Evolutionary conservation across 2,113 vertebrate species (phyloP), one percentile per base, ranked within the genome.

Genomic region (Apus apus): DNA sequence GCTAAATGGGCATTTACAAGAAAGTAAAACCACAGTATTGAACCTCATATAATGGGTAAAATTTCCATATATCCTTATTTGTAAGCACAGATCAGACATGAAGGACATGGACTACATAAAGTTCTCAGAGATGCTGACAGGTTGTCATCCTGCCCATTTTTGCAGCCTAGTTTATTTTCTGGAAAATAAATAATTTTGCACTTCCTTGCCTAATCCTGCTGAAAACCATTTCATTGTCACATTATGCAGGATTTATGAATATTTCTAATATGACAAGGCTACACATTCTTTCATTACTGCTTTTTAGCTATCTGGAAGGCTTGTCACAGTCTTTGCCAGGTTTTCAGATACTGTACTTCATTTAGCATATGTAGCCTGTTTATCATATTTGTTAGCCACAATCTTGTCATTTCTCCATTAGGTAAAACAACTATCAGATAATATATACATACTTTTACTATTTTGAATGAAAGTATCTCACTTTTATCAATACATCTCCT

Each of bases 151-250:
- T 84, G 60, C 34, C 50, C 53, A 56, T 22, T 54, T 83, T 8
- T 85, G 56, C 19, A 65, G 15, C n/a, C 36, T 81, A 54, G 11
- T 81, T 86, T 91, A 65, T 87, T 84, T 93, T 74, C 50, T 30
- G 27, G 20, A 67, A 87, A 93, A 93, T 40, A 93, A 89, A 89
- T 67, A 60, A 72, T 61, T 92, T 82, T 81, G 20, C 3, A 7
- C 25, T 88, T 74, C 51, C 51, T 77, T 60, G 29, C 27, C 57
- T 92, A 94, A 93, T 92, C 85, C 71, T 22, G 22, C 51, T 90
- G 76, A 27, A 92, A 95, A 76, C n/a, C 56, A 80, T 92, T 86
- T 89, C 79, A 48, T 40, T 89, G 89, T 86, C 68, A 87, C 64
- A 89, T 90, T 70, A 87, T 50, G 66, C 70, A 91, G 84, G 70